These are phyloP conservation scores for Mesembrinibis cayennensis DNA, from an alignment of 2,113 vertebrate genomes.

Conservation along the genomic window DNA sequence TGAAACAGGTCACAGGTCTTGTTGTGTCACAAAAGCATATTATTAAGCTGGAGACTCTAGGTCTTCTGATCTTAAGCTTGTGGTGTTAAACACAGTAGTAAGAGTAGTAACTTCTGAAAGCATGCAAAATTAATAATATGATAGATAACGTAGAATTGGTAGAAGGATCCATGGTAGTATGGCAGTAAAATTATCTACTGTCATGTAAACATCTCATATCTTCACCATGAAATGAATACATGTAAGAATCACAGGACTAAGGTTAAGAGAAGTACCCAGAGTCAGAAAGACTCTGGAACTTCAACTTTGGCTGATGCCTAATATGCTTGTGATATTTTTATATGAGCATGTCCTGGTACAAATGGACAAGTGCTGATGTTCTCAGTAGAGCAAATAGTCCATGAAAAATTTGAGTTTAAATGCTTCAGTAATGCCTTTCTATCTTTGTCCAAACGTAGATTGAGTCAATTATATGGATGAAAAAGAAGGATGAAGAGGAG, in stretches of 20 bases:
- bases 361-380: background rate
- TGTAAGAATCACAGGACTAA: background rate
- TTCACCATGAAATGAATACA: background rate
- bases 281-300: background rate
- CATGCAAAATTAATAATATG: background rate
- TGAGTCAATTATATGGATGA: background rate
- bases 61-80: background rate
- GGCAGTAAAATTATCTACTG: background rate
- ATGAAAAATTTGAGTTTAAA: conserved; percentile 20
- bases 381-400: background rate
- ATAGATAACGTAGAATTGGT: background rate
- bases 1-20: background rate
- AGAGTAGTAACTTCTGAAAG: background rate
- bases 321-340: background rate
- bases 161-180: background rate
- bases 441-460: background rate
- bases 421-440: conserved; percentile 9
- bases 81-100: background rate
- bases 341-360: background rate
- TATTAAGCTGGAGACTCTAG: background rate
- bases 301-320: background rate
- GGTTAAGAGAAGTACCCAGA: background rate
- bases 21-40: background rate
- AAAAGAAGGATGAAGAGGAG: background rate
- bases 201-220: background rate